Conservation (phyloP, 2,888 invertebrate species). For the Drosophila nigritarsus region DNA sequence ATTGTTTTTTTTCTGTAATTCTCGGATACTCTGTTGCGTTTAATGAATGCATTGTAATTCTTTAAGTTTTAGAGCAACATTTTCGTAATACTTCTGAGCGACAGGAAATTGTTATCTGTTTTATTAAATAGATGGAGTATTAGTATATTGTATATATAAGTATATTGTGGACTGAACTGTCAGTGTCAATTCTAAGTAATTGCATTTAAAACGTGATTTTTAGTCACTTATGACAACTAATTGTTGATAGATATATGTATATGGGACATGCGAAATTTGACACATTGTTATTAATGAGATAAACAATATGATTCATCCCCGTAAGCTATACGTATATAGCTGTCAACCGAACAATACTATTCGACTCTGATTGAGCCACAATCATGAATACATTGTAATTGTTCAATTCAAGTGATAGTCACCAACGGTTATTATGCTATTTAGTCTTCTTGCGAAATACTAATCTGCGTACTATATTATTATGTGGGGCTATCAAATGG, state of each 20-base stretch:
- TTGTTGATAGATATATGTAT: slow-evolving; percentile 19
- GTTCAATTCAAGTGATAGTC: slow-evolving; percentile 27
- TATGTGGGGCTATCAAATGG: slow-evolving; percentile 16
- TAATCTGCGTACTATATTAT: slow-evolving; percentile 1
- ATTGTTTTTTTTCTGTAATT: slow-evolving; percentile 19
- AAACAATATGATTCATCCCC: slow-evolving; percentile 69
- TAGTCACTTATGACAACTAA: slow-evolving; percentile 29
- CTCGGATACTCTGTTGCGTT: slow-evolving; percentile 47
- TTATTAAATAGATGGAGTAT: slow-evolving; percentile 21
- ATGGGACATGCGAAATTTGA: slow-evolving; percentile 62
- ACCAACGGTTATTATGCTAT: slow-evolving; percentile 13
- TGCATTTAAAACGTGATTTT: slow-evolving; percentile 54
- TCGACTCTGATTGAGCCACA: slow-evolving; percentile 42
- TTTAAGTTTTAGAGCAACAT: slow-evolving; percentile 37
- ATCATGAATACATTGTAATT: slow-evolving; percentile 28
- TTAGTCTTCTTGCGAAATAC: slow-evolving; percentile 42
- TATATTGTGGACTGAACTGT: slow-evolving; percentile 5
- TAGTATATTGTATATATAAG: neutral
- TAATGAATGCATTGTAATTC: slow-evolving; percentile 61
- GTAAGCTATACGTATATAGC: slow-evolving; percentile 2
- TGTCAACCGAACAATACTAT: slow-evolving; percentile 22
- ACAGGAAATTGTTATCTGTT: slow-evolving; percentile 52
- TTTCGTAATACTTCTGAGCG: slow-evolving; percentile 24
- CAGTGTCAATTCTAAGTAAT: slow-evolving; percentile 28
- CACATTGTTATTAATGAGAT: slow-evolving; percentile 73